Evolutionary conservation across 2,888 invertebrate species (phyloP).

Genomic region (Pogonocherus hispidulus): DNA sequence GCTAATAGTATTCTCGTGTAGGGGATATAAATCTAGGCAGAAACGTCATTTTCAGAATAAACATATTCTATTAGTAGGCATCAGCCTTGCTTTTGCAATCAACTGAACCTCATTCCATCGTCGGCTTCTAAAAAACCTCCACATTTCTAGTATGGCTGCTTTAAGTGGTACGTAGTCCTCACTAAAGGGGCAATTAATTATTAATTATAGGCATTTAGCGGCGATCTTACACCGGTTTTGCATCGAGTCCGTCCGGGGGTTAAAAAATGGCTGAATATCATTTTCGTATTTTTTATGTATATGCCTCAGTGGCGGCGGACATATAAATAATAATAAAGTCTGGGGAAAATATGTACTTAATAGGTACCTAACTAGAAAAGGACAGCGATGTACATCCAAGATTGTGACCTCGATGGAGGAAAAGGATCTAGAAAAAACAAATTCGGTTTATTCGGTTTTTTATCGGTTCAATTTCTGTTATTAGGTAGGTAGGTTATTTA

Average conservation of each 20-base stretch:
- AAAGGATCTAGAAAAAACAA: no score
- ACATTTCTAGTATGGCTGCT: not conserved
- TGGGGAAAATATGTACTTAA: no score
- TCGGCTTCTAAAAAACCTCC: not conserved
- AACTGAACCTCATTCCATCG: not conserved
- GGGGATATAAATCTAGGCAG: no score
- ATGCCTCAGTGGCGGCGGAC: not conserved
- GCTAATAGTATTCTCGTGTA: no score
- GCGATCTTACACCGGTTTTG: conserved; percentile 1
- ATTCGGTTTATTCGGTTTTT: no score
- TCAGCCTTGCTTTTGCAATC: no score
- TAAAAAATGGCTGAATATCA: conserved; percentile 3
- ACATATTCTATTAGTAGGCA: not conserved
- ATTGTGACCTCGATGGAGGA: no score
- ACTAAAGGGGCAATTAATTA: conserved; percentile 6
- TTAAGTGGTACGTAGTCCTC: not conserved
- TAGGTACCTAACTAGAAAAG: no score
- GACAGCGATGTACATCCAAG: no score
- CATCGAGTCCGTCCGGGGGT: not conserved
- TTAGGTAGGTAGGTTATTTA: no score
- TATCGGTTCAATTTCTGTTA: no score
- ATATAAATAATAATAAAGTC: no score
- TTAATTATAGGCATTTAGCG: conserved; percentile 20
- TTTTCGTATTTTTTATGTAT: not conserved
- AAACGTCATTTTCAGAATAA: not conserved